A percentile compares a stretch with the other conserved stretches of the same genome.
Conservation (phyloP, 2,888 invertebrate genomes). For the Aromia moschata region DNA sequence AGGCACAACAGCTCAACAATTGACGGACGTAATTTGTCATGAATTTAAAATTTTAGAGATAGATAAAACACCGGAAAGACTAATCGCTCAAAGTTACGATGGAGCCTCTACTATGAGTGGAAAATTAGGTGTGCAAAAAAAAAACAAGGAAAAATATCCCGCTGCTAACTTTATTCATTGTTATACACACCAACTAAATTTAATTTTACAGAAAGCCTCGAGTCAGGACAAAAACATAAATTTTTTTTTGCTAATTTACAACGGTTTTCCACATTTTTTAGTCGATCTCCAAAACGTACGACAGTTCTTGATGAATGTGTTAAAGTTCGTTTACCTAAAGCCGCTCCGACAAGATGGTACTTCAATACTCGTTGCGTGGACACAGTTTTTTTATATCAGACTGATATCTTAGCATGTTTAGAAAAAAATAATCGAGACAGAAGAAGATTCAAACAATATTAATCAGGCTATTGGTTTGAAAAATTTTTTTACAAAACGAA, state of each 20-base stretch:
- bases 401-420: slow-evolving; percentile 12
- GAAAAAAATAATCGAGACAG: slow-evolving; percentile 16
- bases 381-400: slow-evolving; percentile 7
- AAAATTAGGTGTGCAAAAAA: slow-evolving; percentile 22
- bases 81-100: too few relatives aligned
- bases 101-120: too few relatives aligned
- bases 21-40: too few relatives aligned
- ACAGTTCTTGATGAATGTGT: slow-evolving; percentile 27
- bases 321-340: slow-evolving; percentile 15
- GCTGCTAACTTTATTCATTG: neutral
- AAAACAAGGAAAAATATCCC: neutral
- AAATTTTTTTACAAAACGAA: slow-evolving; percentile 4
- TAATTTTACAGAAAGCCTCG: neutral
- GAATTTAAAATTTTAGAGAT: too few relatives aligned
- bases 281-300: slow-evolving; percentile 23
- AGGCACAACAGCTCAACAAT: too few relatives aligned
- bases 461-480: slow-evolving; percentile 17
- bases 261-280: slow-evolving; percentile 28
- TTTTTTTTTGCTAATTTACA: slow-evolving; percentile 24
- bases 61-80: too few relatives aligned
- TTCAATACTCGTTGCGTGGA: slow-evolving; percentile 18
- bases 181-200: slow-evolving; percentile 7
- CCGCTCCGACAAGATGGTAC: slow-evolving; percentile 26
- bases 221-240: slow-evolving; percentile 1
- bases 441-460: slow-evolving; percentile 5